Evolutionary conservation across 2,888 invertebrate genomes (phyloP).

Genomic region (Azorinus chamasolen): DNA sequence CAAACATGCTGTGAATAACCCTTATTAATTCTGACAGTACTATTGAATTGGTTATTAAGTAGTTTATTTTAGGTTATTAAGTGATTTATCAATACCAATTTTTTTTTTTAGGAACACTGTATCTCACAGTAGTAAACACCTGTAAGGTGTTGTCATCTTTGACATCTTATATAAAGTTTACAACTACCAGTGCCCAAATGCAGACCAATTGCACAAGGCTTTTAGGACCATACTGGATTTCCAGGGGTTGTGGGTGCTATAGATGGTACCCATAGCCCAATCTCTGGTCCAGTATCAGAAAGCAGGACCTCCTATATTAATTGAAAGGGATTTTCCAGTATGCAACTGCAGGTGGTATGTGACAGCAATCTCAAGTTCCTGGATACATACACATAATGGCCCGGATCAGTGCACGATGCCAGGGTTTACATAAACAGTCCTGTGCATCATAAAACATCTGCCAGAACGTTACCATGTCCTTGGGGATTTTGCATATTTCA

Average conservation of each 20-base stretch:
- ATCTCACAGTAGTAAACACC: too few relatives aligned
- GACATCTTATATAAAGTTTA: too few relatives aligned
- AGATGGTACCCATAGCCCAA: constrained; percentile 35
- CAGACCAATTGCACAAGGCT: constrained; percentile 6
- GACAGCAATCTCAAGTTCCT: constrained; percentile 8
- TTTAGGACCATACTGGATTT: constrained; percentile 20
- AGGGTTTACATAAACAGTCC: background rate
- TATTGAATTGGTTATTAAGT: too few relatives aligned
- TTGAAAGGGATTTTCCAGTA: constrained; percentile 9
- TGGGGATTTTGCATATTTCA: constrained; percentile 32
- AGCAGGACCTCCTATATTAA: constrained; percentile 10
- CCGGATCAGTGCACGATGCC: constrained; percentile 30
- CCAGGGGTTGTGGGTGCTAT: constrained; percentile 10
- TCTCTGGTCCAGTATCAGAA: constrained; percentile 1
- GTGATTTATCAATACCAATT: too few relatives aligned
- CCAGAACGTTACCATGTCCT: constrained; percentile 18
- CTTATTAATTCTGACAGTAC: too few relatives aligned
- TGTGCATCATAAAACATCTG: background rate
- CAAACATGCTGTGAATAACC: too few relatives aligned
- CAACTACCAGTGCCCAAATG: background rate
- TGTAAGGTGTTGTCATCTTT: too few relatives aligned
- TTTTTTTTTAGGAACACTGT: too few relatives aligned
- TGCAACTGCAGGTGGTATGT: constrained; percentile 24
- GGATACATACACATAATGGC: constrained; percentile 19
- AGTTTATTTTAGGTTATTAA: too few relatives aligned